A percentile compares a stretch with the other conserved stretches of the same genome.
These are phyloP conservation scores for Metopolophium dirhodum DNA, from an alignment of 1,140 invertebrate genomes.

Conservation along the genomic window DNA sequence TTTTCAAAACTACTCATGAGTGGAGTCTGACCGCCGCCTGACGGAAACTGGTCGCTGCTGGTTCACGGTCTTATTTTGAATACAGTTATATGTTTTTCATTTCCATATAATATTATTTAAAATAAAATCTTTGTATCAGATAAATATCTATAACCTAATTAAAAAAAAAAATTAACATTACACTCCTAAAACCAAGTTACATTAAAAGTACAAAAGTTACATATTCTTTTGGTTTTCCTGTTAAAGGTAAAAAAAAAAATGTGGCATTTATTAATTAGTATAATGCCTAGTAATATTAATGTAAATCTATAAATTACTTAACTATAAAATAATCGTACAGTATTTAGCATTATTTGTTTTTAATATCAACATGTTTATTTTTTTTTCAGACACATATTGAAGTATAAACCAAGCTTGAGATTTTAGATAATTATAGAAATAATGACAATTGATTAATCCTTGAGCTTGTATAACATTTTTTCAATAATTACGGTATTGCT, in stretches of 20 bases:
- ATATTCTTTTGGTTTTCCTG: background rate
- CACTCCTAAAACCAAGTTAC: background rate
- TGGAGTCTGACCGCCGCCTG: too few relatives aligned
- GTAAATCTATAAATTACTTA: background rate
- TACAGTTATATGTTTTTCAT: background rate
- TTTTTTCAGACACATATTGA: slow-evolving; percentile 85
- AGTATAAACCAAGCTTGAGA: slow-evolving; percentile 88
- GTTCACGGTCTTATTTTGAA: too few relatives aligned
- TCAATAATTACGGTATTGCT: background rate
- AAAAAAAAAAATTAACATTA: background rate
- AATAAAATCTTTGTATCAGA: background rate
- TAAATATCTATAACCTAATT: background rate
- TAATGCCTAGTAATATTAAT: background rate
- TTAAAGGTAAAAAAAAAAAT: background rate
- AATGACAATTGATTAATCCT: background rate
- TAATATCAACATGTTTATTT: slow-evolving; percentile 59
- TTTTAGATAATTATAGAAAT: slow-evolving; percentile 67
- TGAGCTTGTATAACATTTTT: slow-evolving; percentile 11
- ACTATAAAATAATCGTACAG: background rate
- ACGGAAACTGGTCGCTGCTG: too few relatives aligned
- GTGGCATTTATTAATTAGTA: background rate
- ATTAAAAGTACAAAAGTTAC: background rate
- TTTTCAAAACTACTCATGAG: background rate
- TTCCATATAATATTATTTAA: background rate
- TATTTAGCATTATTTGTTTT: background rate